Conservation (phyloP, 30 jellyfish, hydroid and myxozoan genomes). For the Aurelia sp. region DNA sequence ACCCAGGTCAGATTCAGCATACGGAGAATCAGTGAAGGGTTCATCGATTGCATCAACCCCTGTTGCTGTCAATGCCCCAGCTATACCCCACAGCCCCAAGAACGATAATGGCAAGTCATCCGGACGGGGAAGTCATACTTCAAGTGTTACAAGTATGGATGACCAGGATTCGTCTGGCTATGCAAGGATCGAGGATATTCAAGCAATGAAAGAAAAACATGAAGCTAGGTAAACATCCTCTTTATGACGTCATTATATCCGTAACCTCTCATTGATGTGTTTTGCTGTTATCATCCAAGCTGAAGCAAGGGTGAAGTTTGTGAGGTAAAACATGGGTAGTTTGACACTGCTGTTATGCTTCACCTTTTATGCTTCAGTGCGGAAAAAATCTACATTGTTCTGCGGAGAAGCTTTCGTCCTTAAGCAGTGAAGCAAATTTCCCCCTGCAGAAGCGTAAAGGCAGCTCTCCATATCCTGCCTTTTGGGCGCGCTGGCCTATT, state of each 20-base stretch:
- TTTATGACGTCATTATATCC: neutral
- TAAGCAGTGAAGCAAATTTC: too few species aligned
- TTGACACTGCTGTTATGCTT: too few species aligned
- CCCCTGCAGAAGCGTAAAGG: too few species aligned
- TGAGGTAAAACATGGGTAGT: too few species aligned
- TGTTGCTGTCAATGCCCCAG: conserved; percentile 56
- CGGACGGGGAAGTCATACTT: conserved; percentile 67
- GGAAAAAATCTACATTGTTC: too few species aligned
- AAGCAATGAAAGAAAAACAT: conserved; percentile 22
- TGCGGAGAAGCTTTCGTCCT: too few species aligned
- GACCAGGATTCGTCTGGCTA: conserved; percentile 79
- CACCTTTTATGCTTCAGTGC: too few species aligned
- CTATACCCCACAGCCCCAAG: conserved; percentile 16
- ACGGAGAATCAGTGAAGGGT: conserved; percentile 93
- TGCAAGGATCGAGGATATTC: conserved; percentile 72
- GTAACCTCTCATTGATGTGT: too few species aligned
- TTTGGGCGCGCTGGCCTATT: too few species aligned
- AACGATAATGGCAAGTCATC: conserved; percentile 71
- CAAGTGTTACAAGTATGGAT: conserved; percentile 66
- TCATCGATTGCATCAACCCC: conserved; percentile 91
- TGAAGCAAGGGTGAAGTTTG: too few species aligned
- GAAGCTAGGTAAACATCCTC: conserved; percentile 6
- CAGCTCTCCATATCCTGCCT: too few species aligned
- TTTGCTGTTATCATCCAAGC: too few species aligned
- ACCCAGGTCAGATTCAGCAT: conserved; percentile 92